Base-by-base conservation (phyloP, 2,113 vertebrate species). In the Pelmatolapia mariae region DNA sequence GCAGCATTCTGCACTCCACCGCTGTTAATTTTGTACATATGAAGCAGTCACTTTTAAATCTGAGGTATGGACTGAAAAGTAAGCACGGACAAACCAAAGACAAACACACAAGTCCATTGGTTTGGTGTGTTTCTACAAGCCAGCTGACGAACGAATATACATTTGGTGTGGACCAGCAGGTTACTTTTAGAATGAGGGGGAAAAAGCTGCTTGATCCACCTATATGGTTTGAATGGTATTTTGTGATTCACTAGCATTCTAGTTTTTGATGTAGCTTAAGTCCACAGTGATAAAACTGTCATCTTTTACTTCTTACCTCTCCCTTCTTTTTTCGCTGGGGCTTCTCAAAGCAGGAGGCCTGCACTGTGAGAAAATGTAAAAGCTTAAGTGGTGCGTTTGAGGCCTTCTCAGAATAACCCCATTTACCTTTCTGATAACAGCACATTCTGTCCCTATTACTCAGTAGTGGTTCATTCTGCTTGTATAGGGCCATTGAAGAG, bases 131-230 rank as follows among this genome's bases (percentile, higher is more conserved):
- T 85, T 66, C 83, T 22, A 89, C 78, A 61, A 63, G 53, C 38
- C 90, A 92, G 56, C 91, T 90, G 87, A 92, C 80, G 36, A 87
- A 92, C 79, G 86, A 85, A 90, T 91, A 91, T 79, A 88, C 76
- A 86, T 15, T 81, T 68, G 40, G 76, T 83, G 76, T 53, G n/a
- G 15, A 47, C 26, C 29, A 71, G 47, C 3, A 5, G 9, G 86
- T 76, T 92, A 71, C 86, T 91, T 93, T 90, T 91, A 91, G 87
- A 15, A 50, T 59, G 31, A 81, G 53, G 13, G 16, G 22, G 54
- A 86, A 87, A 90, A 89, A 38, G 53, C 82, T 71, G 76, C 26
- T 7, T 50, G 7, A 63, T 38, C 53, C 66, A 52, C 43, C 15
- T 26, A 26, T 78, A 52, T 38, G 68, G 29, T 12, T 18, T 26